Percentiles rank a stretch among this genome's conserved stretches.
phyloP scores from a whole-genome alignment of 2,888 invertebrate species.

The Abscondita cerata region DNA sequence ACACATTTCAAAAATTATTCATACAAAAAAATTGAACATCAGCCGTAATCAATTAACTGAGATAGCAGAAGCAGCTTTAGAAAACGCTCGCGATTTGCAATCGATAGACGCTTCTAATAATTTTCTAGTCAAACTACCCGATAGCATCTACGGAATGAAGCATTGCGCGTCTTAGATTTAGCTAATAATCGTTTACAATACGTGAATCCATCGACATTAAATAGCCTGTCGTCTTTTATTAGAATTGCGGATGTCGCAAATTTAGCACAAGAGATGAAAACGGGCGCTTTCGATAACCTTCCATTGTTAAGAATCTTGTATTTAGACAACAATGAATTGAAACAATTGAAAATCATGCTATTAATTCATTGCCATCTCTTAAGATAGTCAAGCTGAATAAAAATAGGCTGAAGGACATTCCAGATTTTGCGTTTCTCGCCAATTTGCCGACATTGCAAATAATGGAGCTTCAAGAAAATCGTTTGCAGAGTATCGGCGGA shows the following conservation, averaged over 20 bases:
- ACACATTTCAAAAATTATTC: constrained; percentile 71
- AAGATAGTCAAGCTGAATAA: constrained; percentile 66
- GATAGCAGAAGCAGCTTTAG: constrained; percentile 69
- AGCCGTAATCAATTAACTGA: constrained; percentile 77
- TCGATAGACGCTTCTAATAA: constrained; percentile 81
- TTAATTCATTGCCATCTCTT: constrained; percentile 73
- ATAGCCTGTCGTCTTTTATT: constrained; percentile 71
- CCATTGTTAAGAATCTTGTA: constrained; percentile 76
- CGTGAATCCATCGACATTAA: constrained; percentile 73
- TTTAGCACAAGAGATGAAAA: constrained; percentile 71
- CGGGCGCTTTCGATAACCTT: constrained; percentile 76
- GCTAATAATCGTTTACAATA: constrained; percentile 78
- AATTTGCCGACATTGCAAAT: constrained; percentile 77
- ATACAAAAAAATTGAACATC: constrained; percentile 72
- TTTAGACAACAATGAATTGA: constrained; percentile 83
- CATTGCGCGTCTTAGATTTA: constrained; percentile 76
- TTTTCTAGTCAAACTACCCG: constrained; percentile 74
- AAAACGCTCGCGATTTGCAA: constrained; percentile 71
- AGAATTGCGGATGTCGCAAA: constrained; percentile 79
- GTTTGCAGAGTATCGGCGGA: constrained; percentile 73
- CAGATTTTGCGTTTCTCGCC: constrained; percentile 77
- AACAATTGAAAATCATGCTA: constrained; percentile 74
- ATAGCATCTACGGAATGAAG: constrained; percentile 71
- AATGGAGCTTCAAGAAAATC: constrained; percentile 82
- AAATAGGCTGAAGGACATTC: constrained; percentile 77